Base-by-base conservation (phyloP, 2,113 vertebrate genomes). In the Centropus unirufus region DNA sequence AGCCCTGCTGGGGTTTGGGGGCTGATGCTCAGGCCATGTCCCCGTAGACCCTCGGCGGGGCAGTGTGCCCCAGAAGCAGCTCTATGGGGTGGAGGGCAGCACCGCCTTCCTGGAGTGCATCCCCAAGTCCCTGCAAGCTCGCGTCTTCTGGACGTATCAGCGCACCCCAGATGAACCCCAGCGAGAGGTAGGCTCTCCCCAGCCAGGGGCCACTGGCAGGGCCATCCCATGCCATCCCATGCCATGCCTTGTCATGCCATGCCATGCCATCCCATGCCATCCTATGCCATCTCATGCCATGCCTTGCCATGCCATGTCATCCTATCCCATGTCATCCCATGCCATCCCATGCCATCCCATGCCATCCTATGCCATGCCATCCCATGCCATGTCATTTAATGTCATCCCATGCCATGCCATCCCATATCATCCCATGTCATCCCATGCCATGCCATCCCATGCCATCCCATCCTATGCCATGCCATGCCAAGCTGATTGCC, bases 91-190 rank as follows among this genome's bases (percentile, higher is more conserved):
- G 39, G 99, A 99, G 91, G 98, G 98, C 42, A 99, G 99, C 96
- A 99, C 99, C 12, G 95, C 98, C 22, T 99, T 99, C 97, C 96
- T 99, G 88, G 99, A 99, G 93, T 99, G 99, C 39, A 93, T 99
- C 58, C 99, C 99, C n/a, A 99, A 99, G 93, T 99, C 99, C 26
- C 98, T 99, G 57, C 99, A 99, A 95, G 99, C 99, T 44, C 98
- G 39, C 5, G 96, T 99, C 62, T 97, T 99, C 52, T 99, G 99
- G 99, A 99, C 98, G 3, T 98, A 98, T 96, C 99, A 99, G 97
- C 98, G 95, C 69, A 91, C 97, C 18, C 93, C 93, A 7, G 97
- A 98, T 61, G 97, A 95, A n/a, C 94, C 98, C 20, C 92, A 97
- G 69, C 98, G 96, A 81, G 98, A 99, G 98, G 99, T 99, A 96